Percentiles rank a stretch among this genome's conserved stretches.
These are phyloP conservation scores for Odocoileus hemionus DNA, from an alignment of 2,113 vertebrate genomes.

Conservation along the genomic window DNA sequence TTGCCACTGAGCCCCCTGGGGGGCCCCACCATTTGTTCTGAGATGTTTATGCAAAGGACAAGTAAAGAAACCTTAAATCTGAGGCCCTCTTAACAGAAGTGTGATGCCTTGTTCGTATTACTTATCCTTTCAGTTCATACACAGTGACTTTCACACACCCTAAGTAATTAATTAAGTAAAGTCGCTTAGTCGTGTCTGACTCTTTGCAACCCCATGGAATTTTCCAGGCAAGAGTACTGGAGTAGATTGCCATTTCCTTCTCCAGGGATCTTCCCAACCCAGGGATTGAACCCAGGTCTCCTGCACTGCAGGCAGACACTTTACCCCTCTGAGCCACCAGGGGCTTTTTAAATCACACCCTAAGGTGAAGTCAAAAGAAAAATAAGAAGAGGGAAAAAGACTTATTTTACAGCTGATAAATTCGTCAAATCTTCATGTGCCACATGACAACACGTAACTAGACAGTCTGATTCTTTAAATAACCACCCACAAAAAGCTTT, in stretches of 20 bases:
- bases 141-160: neutral
- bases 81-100: neutral
- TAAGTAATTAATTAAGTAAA: too few species aligned
- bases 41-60: neutral
- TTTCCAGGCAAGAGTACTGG: too few species aligned
- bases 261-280: too few species aligned
- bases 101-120: neutral
- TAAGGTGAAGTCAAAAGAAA: neutral
- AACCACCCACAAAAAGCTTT: neutral
- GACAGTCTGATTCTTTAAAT: neutral
- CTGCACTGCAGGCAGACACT: too few species aligned
- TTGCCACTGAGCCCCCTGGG: neutral
- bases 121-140: neutral
- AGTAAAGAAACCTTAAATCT: neutral
- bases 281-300: too few species aligned
- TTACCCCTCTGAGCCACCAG: too few species aligned
- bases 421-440: neutral
- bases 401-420: neutral
- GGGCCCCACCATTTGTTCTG: slow-evolving; percentile 10
- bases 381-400: neutral
- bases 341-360: neutral
- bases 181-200: too few species aligned
- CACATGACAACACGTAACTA: neutral
- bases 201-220: too few species aligned
- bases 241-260: too few species aligned